Evolutionary conservation across 30 jellyfish, hydroid and myxozoan genomes (phyloP).

Genomic region (Hydractinia symbiolongicarpus): DNA sequence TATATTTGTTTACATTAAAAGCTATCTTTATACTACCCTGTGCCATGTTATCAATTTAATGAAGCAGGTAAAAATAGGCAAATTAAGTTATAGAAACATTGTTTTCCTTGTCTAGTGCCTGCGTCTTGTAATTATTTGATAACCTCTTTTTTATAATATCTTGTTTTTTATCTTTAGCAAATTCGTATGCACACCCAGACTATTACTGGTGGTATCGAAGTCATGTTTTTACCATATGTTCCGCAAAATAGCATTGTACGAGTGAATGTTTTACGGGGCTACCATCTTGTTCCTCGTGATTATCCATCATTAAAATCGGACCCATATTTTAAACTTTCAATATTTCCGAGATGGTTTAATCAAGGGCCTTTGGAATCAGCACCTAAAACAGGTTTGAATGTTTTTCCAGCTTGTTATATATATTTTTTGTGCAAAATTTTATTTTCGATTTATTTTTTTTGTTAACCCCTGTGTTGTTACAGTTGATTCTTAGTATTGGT

Average conservation of each 20-base stretch:
- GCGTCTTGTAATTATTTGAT: not conserved
- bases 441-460: no score
- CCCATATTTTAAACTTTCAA: slow-evolving; percentile 59
- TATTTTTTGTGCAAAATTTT: not conserved
- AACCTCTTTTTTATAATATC: slow-evolving; percentile 14
- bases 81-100: no score
- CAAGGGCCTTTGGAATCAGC: slow-evolving; percentile 53
- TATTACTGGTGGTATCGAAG: slow-evolving; percentile 68
- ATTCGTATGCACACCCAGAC: slow-evolving; percentile 56
- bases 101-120: not conserved
- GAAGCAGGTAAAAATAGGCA: no score
- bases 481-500: no score
- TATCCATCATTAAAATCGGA: slow-evolving; percentile 68
- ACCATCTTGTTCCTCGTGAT: slow-evolving; percentile 72
- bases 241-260: slow-evolving; percentile 44
- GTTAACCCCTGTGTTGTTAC: no score
- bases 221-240: slow-evolving; percentile 47
- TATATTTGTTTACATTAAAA: no score
- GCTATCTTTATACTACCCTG: no score
- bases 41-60: no score
- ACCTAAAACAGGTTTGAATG: slow-evolving; percentile 34
- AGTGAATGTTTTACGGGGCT: slow-evolving; percentile 60
- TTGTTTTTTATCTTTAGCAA: slow-evolving; percentile 36
- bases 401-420: not conserved
- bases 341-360: slow-evolving; percentile 57